A percentile compares a stretch with the other conserved stretches of the same genome.
phyloP scores from a whole-genome alignment of 2,797 vertebrate species.

The Clangula hyemalis region DNA sequence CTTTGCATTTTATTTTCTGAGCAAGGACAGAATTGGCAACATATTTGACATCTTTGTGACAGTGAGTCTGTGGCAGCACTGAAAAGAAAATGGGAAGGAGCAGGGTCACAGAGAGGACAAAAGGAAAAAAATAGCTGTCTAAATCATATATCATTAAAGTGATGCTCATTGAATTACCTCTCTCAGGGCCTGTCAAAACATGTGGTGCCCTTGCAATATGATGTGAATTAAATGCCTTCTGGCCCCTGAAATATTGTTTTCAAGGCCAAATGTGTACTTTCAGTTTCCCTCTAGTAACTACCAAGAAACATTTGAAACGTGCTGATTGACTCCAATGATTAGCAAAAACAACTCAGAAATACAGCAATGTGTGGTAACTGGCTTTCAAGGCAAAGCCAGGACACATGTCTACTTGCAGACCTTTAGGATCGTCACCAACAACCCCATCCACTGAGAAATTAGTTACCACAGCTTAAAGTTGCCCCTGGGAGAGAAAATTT shows the following conservation, averaged over 20 bases:
- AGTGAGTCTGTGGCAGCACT: slow-evolving; percentile 19
- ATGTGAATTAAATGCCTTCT: slow-evolving; percentile 72
- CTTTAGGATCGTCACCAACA: not conserved
- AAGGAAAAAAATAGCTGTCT: slow-evolving; percentile 60
- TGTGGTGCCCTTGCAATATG: slow-evolving; percentile 45
- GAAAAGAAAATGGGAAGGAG: slow-evolving; percentile 47
- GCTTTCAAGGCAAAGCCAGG: not conserved
- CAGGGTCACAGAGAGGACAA: slow-evolving; percentile 64
- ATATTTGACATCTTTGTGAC: slow-evolving; percentile 34
- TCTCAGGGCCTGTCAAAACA: slow-evolving; percentile 64
- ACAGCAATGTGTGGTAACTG: not conserved
- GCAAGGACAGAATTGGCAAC: slow-evolving; percentile 4
- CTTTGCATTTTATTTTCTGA: not conserved
- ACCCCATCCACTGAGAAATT: not conserved
- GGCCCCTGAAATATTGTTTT: slow-evolving; percentile 64
- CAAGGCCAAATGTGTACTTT: slow-evolving; percentile 63
- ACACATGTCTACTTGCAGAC: fast-evolving
- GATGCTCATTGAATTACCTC: slow-evolving; percentile 74
- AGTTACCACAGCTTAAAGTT: not conserved
- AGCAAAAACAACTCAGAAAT: not conserved
- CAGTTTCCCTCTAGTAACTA: slow-evolving; percentile 40
- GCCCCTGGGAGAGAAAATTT: not conserved
- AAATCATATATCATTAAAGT: slow-evolving; percentile 74
- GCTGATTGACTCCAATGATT: not conserved
- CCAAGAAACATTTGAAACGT: not conserved